phyloP scores from a whole-genome alignment of 2,888 invertebrate genomes.

The Neoaliturus tenellus region DNA sequence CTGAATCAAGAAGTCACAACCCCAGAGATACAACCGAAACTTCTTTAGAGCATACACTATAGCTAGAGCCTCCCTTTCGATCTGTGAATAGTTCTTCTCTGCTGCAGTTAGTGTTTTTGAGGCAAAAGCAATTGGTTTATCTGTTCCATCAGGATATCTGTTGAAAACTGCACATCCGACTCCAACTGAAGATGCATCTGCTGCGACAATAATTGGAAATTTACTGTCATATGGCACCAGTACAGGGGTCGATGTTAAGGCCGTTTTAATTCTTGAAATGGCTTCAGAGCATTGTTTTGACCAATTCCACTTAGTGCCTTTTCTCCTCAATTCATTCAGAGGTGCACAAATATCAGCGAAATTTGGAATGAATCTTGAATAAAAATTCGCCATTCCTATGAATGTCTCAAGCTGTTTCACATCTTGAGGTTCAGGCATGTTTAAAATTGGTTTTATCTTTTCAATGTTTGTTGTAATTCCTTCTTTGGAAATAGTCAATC shows the following conservation, averaged over 20 bases:
- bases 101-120: not conserved
- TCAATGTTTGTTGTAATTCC: not conserved
- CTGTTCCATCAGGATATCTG: not conserved
- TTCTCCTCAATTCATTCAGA: not conserved
- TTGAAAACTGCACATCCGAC: conserved; percentile 1
- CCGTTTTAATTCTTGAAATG: not conserved
- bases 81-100: not conserved
- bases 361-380: not conserved
- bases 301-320: too few species aligned
- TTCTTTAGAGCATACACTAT: conserved; percentile 1
- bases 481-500: conserved; percentile 26
- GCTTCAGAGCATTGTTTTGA: too few species aligned
- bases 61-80: not conserved
- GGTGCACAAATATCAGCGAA: not conserved
- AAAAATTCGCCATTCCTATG: conserved; percentile 7
- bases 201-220: not conserved
- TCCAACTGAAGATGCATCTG: not conserved
- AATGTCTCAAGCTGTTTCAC: conserved; percentile 4
- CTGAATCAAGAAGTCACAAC: not conserved
- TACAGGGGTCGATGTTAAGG: not conserved
- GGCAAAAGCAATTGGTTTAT: not conserved
- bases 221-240: not conserved
- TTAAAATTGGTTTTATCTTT: not conserved
- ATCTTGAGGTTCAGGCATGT: not conserved
- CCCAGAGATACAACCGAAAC: not conserved